Conservation (phyloP, 1,140 invertebrate species). For the Heliconius eleuchia region DNA sequence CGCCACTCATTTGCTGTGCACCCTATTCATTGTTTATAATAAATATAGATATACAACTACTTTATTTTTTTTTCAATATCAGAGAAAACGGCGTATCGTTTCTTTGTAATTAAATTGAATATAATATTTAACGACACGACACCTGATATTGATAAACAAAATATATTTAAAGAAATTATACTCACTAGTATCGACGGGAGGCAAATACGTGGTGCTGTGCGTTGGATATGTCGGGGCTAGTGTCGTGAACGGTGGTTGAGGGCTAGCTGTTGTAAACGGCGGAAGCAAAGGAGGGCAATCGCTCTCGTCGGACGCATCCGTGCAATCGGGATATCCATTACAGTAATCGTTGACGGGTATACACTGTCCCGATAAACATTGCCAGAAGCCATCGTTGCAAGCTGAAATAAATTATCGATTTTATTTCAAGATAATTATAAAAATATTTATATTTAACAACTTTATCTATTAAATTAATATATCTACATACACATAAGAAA, state of each 20-base stretch:
- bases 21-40: conserved; percentile 39
- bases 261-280: conserved; percentile 21
- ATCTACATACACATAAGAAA: not conserved
- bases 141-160: not conserved
- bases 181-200: not conserved
- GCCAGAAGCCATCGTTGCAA: conserved; percentile 73
- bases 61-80: not conserved
- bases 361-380: conserved; percentile 85
- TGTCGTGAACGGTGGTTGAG: not conserved
- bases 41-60: conserved; percentile 7
- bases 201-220: not conserved
- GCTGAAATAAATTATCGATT: conserved; percentile 51
- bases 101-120: not conserved
- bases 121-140: not conserved
- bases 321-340: conserved; percentile 86
- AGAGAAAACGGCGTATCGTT: not conserved
- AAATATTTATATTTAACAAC: not conserved
- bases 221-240: not conserved
- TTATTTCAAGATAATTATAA: not conserved
- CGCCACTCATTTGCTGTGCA: conserved; percentile 77
- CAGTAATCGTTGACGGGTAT: conserved; percentile 85
- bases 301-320: conserved; percentile 89
- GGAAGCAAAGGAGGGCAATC: conserved; percentile 52
- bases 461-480: not conserved
- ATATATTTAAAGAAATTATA: not conserved